These are phyloP conservation scores for Selenia dentaria DNA, from an alignment of 2,888 invertebrate species.

Conservation along the genomic window DNA sequence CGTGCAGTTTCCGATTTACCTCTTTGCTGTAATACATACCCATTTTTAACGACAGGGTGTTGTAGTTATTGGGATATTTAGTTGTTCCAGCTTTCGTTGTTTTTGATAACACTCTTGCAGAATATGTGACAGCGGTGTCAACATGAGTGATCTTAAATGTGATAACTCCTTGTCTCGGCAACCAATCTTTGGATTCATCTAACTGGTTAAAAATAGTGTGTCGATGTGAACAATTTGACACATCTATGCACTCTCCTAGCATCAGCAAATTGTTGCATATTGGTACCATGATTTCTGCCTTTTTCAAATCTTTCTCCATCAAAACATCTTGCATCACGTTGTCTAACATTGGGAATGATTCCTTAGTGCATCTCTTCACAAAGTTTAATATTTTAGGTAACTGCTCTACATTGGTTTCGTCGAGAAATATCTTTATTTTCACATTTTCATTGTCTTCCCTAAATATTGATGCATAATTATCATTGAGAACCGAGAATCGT, in stretches of 20 bases:
- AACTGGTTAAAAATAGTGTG: constrained; percentile 84
- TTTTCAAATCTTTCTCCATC: constrained; percentile 64
- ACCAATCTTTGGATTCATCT: constrained; percentile 77
- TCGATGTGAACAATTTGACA: constrained; percentile 83
- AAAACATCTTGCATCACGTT: constrained; percentile 58
- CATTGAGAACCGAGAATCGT: constrained; percentile 87
- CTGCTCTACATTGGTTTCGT: constrained; percentile 84
- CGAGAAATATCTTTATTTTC: constrained; percentile 82
- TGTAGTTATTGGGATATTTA: constrained; percentile 63
- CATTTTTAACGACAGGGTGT: constrained; percentile 62
- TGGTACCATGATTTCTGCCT: constrained; percentile 64
- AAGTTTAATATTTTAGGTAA: constrained; percentile 86
- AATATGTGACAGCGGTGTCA: constrained; percentile 86
- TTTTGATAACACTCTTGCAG: constrained; percentile 75
- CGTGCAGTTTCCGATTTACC: constrained; percentile 58
- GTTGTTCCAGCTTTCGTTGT: constrained; percentile 35
- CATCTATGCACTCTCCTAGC: constrained; percentile 86
- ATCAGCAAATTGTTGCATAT: constrained; percentile 86
- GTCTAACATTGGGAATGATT: constrained; percentile 45
- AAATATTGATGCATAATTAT: constrained; percentile 82
- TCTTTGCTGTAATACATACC: constrained; percentile 65
- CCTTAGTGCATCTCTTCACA: constrained; percentile 74
- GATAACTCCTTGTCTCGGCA: constrained; percentile 82
- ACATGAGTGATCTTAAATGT: constrained; percentile 84
- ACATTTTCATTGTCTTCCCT: constrained; percentile 45